Evolutionary conservation across 1,140 invertebrate genomes (phyloP).

Genomic region (Probaryconus sp.): DNA sequence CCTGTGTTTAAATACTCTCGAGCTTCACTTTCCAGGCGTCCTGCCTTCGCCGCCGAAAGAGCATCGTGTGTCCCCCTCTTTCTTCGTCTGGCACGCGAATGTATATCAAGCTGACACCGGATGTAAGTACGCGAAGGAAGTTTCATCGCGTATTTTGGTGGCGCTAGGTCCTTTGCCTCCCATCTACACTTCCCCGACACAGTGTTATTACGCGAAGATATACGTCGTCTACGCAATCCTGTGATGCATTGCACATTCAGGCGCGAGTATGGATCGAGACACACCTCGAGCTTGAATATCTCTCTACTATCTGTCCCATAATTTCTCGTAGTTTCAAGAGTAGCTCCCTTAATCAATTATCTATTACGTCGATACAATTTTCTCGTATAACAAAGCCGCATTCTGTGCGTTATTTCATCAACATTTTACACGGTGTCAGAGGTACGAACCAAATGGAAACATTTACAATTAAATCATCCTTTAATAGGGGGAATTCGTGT

Average conservation of each 20-base stretch:
- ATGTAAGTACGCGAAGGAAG: slow-evolving; percentile 45
- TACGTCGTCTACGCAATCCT: slow-evolving; percentile 70
- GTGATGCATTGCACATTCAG: slow-evolving; percentile 73
- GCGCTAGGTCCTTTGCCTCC: slow-evolving; percentile 38
- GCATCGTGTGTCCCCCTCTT: slow-evolving; percentile 8
- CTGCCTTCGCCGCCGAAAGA: slow-evolving; percentile 2
- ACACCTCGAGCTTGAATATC: slow-evolving; percentile 23
- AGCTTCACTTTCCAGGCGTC: slow-evolving; percentile 2
- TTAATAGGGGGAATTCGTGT: too few species aligned
- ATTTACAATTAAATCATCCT: neutral
- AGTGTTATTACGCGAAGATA: slow-evolving; percentile 68
- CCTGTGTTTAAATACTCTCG: slow-evolving; percentile 32
- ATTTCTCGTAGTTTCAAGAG: slow-evolving; percentile 50
- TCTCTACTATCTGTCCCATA: slow-evolving; percentile 42
- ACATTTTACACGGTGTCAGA: too few species aligned
- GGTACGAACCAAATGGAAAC: neutral
- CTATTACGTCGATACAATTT: slow-evolving; percentile 68
- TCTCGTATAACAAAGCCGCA: neutral
- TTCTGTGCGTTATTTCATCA: too few species aligned
- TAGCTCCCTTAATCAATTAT: slow-evolving; percentile 65
- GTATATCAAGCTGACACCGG: slow-evolving; percentile 48
- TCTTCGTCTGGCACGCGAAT: slow-evolving; percentile 27
- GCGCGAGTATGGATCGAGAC: slow-evolving; percentile 61
- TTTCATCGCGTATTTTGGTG: slow-evolving; percentile 62
- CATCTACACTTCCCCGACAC: slow-evolving; percentile 43